Percentiles rank a stretch among this genome's conserved stretches.
phyloP scores from a whole-genome alignment of 30 jellyfish, hydroid and myxozoan species.

The Sanderia malayensis region DNA sequence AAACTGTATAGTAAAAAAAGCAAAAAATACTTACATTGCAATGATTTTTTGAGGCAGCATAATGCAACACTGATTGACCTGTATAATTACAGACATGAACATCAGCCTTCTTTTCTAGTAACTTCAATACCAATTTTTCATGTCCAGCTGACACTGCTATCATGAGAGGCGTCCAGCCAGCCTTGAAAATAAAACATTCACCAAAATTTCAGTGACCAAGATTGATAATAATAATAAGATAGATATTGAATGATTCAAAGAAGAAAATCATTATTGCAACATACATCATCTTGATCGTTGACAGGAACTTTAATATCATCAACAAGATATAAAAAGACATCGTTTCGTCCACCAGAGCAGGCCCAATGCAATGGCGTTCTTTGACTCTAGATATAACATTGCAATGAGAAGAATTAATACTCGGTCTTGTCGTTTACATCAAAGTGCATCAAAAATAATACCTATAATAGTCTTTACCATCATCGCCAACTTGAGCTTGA shows the following conservation, averaged over 20 bases:
- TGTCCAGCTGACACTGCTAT: slow-evolving; percentile 95
- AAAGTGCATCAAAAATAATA: too few species aligned
- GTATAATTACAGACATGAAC: slow-evolving; percentile 55
- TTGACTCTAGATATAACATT: slow-evolving; percentile 64
- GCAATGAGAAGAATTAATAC: too few species aligned
- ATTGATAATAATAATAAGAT: too few species aligned
- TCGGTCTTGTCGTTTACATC: too few species aligned
- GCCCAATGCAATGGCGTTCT: slow-evolving; percentile 98
- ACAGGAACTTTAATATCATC: slow-evolving; percentile 64
- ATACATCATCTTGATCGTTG: slow-evolving; percentile 89
- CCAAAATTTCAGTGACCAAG: too few species aligned
- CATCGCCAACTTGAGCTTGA: too few species aligned
- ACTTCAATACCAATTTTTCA: slow-evolving; percentile 43
- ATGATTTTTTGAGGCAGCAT: slow-evolving; percentile 88
- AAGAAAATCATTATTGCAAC: too few species aligned
- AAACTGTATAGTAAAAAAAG: too few species aligned
- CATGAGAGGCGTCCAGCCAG: slow-evolving; percentile 97
- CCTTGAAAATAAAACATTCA: slow-evolving; percentile 64
- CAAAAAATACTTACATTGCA: slow-evolving; percentile 44
- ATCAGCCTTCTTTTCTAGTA: slow-evolving; percentile 62
- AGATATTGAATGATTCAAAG: too few species aligned
- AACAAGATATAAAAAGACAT: slow-evolving; percentile 52
- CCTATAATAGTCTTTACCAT: too few species aligned
- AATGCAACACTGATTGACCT: slow-evolving; percentile 86
- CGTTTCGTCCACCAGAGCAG: slow-evolving; percentile 86